A percentile compares a stretch with the other conserved stretches of the same genome.
Conservation (phyloP, 2,888 invertebrate genomes). For the Pardosa pseudoannulata region DNA sequence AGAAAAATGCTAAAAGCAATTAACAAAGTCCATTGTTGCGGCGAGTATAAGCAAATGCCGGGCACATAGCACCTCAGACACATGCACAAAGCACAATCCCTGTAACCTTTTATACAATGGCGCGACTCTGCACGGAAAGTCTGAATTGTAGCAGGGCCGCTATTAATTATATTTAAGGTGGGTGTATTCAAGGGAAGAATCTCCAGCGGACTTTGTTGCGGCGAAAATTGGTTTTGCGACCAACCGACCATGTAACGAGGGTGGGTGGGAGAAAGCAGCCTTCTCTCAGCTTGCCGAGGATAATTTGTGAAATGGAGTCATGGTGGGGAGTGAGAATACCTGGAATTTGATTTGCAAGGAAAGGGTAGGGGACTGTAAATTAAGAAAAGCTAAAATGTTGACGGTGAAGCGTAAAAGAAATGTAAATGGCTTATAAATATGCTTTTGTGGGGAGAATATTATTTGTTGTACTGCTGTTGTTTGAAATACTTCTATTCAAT, state of each 20-base stretch:
- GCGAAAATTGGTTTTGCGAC: slow-evolving; percentile 13
- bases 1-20: not conserved
- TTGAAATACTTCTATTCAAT: too few relatives aligned
- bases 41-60: not conserved
- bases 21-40: not conserved
- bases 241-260: not conserved
- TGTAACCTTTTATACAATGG: not conserved
- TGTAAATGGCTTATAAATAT: too few relatives aligned
- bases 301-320: slow-evolving; percentile 3
- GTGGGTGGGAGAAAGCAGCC: not conserved
- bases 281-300: not conserved
- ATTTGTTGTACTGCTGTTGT: too few relatives aligned
- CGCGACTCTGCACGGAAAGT: not conserved
- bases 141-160: not conserved
- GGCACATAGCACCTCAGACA: not conserved
- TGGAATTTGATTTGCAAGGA: not conserved
- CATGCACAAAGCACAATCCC: not conserved
- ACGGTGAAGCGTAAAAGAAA: too few relatives aligned
- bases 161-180: slow-evolving; percentile 9
- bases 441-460: too few relatives aligned
- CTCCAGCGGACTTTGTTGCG: not conserved
- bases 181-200: not conserved
- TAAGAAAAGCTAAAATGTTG: too few relatives aligned
- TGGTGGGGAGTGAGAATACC: not conserved
- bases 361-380: too few relatives aligned